Evolutionary conservation across 2,888 invertebrate species (phyloP).

Genomic region (Acrocyrtus sp.): DNA sequence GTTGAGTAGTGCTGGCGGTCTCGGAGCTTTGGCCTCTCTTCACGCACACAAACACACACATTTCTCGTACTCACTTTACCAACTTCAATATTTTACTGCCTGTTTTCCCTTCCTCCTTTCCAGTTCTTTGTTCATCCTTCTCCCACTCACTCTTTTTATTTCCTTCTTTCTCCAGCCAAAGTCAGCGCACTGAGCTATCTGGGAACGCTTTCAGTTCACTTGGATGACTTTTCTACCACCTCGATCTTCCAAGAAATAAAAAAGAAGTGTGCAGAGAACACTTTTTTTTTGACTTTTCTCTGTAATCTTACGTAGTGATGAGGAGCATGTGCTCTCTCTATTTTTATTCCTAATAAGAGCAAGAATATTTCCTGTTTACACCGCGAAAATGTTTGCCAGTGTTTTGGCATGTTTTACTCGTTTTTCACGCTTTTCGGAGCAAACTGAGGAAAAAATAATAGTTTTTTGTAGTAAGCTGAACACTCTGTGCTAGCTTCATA

Average conservation of each 20-base stretch:
- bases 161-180: no score
- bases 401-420: slow-evolving; percentile 51
- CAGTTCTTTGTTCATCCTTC: slow-evolving; percentile 45
- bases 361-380: slow-evolving; percentile 37
- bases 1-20: slow-evolving; percentile 45
- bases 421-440: slow-evolving; percentile 47
- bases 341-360: slow-evolving; percentile 24
- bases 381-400: slow-evolving; percentile 48
- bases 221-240: slow-evolving; percentile 42
- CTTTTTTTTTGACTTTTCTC: slow-evolving; percentile 32
- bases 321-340: slow-evolving; percentile 28
- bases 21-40: slow-evolving; percentile 43
- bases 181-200: no score
- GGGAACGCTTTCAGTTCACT: slow-evolving; percentile 51
- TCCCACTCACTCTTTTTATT: no score
- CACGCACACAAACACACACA: no score
- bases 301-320: background rate
- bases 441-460: slow-evolving; percentile 40
- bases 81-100: slow-evolving; percentile 17
- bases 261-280: slow-evolving; percentile 11
- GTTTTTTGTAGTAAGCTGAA: background rate
- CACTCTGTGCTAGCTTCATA: background rate
- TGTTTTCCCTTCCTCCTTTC: slow-evolving; percentile 15
- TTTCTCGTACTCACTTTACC: background rate
- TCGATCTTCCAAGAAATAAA: slow-evolving; percentile 9